These are phyloP conservation scores for Penaeus indicus DNA, from an alignment of 1,140 invertebrate species.

Conservation along the genomic window DNA sequence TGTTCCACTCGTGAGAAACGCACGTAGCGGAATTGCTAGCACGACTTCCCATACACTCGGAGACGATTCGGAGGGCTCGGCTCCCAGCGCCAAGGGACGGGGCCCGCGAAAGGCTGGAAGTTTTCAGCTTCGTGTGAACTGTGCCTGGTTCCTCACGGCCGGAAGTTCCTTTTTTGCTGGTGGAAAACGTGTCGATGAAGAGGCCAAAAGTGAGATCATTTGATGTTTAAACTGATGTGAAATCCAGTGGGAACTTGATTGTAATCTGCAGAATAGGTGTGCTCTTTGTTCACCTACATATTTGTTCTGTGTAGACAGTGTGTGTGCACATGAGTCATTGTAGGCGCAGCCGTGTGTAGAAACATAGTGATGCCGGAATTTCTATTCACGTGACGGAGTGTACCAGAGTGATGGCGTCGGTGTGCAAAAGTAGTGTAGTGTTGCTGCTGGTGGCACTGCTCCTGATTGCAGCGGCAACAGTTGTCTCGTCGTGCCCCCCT, in stretches of 20 bases:
- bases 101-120: too few species aligned
- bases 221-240: too few species aligned
- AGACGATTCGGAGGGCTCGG: too few species aligned
- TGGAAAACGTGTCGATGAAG: too few species aligned
- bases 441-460: constrained; percentile 19
- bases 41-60: too few species aligned
- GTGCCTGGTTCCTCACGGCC: too few species aligned
- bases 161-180: too few species aligned
- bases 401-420: constrained; percentile 35
- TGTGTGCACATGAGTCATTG: constrained; percentile 9
- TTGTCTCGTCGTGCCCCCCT: constrained; percentile 75
- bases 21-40: too few species aligned
- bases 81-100: too few species aligned
- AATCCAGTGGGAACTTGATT: neutral
- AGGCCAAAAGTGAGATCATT: too few species aligned
- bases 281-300: neutral
- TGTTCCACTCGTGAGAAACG: too few species aligned
- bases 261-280: neutral
- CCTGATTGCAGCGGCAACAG: neutral
- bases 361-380: constrained; percentile 39
- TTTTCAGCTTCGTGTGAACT: too few species aligned
- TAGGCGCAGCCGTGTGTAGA: neutral
- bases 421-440: constrained; percentile 17
- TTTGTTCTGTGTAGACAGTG: neutral
- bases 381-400: constrained; percentile 40